Evolutionary conservation across 2,113 vertebrate genomes (phyloP).

Genomic region (Tiliqua scincoides): DNA sequence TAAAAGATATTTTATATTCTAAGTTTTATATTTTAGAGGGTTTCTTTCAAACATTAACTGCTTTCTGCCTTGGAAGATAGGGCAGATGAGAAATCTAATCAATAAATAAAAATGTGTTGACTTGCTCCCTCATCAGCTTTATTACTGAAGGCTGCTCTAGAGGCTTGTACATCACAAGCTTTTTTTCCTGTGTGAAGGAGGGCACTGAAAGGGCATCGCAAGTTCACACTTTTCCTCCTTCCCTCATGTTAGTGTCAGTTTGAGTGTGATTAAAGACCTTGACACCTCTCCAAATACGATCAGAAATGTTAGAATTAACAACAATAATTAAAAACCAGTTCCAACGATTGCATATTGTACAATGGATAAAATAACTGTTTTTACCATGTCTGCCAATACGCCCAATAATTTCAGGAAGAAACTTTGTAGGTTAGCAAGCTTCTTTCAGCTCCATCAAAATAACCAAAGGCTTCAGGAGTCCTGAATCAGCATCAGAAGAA

Average conservation of each 20-base stretch:
- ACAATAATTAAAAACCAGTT: too few species aligned
- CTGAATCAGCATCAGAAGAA: background rate
- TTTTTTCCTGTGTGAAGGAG: background rate
- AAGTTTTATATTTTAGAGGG: background rate
- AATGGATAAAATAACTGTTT: background rate
- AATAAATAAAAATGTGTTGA: background rate
- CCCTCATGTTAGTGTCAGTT: background rate
- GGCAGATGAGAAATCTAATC: background rate
- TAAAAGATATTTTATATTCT: background rate
- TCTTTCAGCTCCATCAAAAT: background rate
- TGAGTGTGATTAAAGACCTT: background rate
- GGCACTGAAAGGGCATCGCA: background rate
- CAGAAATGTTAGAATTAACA: background rate
- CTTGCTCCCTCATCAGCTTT: background rate
- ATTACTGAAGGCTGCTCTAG: background rate
- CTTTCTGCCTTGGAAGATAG: background rate
- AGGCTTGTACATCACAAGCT: background rate
- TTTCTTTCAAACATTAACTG: background rate
- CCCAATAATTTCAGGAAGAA: background rate
- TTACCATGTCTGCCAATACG: background rate
- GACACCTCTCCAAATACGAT: background rate
- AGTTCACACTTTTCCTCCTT: background rate
- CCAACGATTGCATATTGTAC: too few species aligned
- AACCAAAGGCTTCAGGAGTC: background rate
- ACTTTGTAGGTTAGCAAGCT: background rate